Evolutionary conservation across 2,888 invertebrate genomes (phyloP).

Genomic region (Arctia plantaginis): DNA sequence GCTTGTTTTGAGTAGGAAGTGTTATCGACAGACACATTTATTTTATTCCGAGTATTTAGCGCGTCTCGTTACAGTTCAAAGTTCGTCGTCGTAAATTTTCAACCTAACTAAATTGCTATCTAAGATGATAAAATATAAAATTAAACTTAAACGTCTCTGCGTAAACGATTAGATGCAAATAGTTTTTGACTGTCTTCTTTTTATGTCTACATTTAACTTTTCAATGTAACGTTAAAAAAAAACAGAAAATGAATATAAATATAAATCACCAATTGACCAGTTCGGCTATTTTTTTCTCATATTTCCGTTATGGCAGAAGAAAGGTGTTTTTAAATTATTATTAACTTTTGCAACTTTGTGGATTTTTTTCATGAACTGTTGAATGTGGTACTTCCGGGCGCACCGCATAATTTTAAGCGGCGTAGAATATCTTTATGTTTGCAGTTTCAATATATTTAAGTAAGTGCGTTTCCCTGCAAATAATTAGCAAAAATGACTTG

Average conservation of each 20-base stretch:
- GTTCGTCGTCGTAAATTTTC: not conserved
- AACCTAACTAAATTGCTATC: not conserved
- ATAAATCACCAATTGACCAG: too few species aligned
- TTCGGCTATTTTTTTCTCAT: too few species aligned
- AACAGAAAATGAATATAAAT: not conserved
- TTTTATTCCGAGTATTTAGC: slow-evolving; percentile 5
- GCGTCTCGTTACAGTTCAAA: not conserved
- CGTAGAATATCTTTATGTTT: too few species aligned
- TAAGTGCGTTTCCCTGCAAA: too few species aligned
- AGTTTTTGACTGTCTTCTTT: not conserved
- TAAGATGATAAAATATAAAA: not conserved
- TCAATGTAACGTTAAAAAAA: not conserved
- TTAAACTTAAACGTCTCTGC: not conserved
- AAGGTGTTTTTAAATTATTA: too few species aligned
- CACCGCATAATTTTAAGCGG: not conserved
- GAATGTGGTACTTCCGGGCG: not conserved
- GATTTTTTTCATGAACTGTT: too few species aligned
- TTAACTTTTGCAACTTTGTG: too few species aligned
- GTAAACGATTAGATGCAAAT: not conserved
- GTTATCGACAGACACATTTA: not conserved
- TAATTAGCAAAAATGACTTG: too few species aligned
- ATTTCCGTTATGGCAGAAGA: too few species aligned
- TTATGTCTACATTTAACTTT: not conserved
- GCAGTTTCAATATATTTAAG: too few species aligned
- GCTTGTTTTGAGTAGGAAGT: not conserved